Evolutionary conservation across 1,140 invertebrate species (phyloP), one percentile per base, ranked within the genome.

Genomic region (Ctenoplectra terminalis): DNA sequence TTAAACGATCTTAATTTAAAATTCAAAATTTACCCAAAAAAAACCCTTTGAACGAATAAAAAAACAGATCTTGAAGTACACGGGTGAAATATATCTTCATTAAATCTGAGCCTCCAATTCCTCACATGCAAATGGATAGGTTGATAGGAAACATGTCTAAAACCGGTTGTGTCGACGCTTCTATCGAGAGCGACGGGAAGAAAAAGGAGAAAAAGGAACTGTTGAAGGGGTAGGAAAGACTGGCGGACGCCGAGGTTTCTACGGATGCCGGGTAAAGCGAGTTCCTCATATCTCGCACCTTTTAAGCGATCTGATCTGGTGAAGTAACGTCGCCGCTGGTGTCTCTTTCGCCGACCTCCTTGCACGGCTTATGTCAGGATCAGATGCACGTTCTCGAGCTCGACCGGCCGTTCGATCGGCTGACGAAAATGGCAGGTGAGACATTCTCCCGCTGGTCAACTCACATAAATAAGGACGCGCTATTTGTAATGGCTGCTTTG

Each of bases 241-340:
- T 74, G 58, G 71, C 81, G 85, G 46, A 72, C 77, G 84, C 82
- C 79, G 70, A 78, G 83, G 79, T 88, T 90, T 87, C 54, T 86
- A 77, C 63, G 67, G 34, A 50, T 72, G 29, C 56, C 56, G 37
- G 56, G 66, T 80, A 78, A 85, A 90, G 86, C 89, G 67, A 92
- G 91, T 92, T 92, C 92, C 92, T 92, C 91, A 92, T 92, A 92
- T 90, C 89, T 91, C 89, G 81, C 82, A 81, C 90, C 92, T 91
- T 92, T 92, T 92, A 89, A 90, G 89, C 66, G 67, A 83, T 58
- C 81, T 74, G 84, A 81, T 58, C 46, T 8, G 69, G 85, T 91
- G 90, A 91, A 90, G 90, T 86, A 87, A 87, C 52, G 71, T 60
- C 67, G 69, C 66, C 66, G 37, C 69, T 80, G 72, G 81, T 64